Percentiles rank a stretch among this genome's conserved stretches.
These are phyloP conservation scores for Eupithecia subfuscata DNA, from an alignment of 2,888 invertebrate genomes.

Conservation along the genomic window DNA sequence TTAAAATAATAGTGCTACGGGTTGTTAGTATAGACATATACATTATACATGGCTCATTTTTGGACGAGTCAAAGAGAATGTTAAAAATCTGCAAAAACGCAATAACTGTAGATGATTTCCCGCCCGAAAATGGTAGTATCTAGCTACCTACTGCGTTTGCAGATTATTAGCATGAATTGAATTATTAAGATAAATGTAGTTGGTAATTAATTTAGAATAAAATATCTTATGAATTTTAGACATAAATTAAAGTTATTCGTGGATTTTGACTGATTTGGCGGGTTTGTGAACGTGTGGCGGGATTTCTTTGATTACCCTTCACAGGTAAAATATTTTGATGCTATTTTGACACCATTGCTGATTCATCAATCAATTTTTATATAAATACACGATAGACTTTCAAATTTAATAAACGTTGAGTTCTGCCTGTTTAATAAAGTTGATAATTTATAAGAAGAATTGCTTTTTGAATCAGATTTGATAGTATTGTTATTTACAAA, in stretches of 20 bases:
- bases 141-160: neutral
- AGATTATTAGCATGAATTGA: slow-evolving; percentile 12
- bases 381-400: neutral
- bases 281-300: slow-evolving; percentile 29
- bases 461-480: neutral
- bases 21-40: neutral
- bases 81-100: neutral
- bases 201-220: slow-evolving; percentile 41
- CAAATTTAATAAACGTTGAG: neutral
- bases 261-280: slow-evolving; percentile 51
- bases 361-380: slow-evolving; percentile 6
- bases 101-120: neutral
- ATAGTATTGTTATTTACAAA: neutral
- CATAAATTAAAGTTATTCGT: slow-evolving; percentile 41
- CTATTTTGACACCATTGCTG: slow-evolving; percentile 17
- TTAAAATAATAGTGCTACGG: neutral
- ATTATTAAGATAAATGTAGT: slow-evolving; percentile 40
- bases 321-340: slow-evolving; percentile 13
- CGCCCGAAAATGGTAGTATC: neutral
- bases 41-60: neutral
- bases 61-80: neutral
- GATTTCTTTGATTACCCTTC: slow-evolving; percentile 19
- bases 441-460: neutral
- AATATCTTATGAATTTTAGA: slow-evolving; percentile 63
- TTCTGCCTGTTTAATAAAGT: neutral